Base-by-base conservation (phyloP, 2,113 vertebrate species). In the Synodontis membranacea region DNA sequence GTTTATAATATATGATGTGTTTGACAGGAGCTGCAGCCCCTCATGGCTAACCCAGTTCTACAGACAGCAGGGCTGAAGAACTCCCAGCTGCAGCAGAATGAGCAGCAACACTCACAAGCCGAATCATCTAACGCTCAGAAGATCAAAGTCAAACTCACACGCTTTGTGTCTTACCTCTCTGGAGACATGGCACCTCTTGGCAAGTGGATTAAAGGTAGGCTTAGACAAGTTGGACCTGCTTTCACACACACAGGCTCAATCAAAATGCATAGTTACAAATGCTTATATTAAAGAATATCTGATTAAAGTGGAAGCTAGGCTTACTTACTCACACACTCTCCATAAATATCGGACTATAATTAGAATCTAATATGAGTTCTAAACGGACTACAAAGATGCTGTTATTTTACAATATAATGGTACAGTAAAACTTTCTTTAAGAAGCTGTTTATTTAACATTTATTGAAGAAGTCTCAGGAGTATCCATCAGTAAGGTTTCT, bases 171-270 rank as follows among this genome's bases (percentile, higher is more conserved):
- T 11, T 95, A 93, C 86, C 92, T 95, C 79, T 86, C 93, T 42
- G 95, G 95, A 84, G 94, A 96, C 82, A 96, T 96, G 95, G 19
- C 86, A 21, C 87, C 86, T 21, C 94, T 94, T 88, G 94, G 88
- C 44, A 92, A 95, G 90, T 95, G 95, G 95, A 95, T 96, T 93
- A 91, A 94, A 91, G 94, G 95, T 95, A 91, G 21, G 56, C 21
- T 31, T 58, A 58, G 2, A 79, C 48, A 34, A 21, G 28, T n/a
- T 1, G 3, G 4, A 14, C 21, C 23, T 37, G 28, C 28, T 31
- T 78, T 78, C 46, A 52, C 48, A 52, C 46, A 52, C 48, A 52
- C n/a, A 54, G n/a, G 52, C 12, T 70, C 34, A 1, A 39, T 42
- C 37, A 39, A 68, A 37, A 34, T 19, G 31, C 64, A 37, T 37